Evolutionary conservation across 2,113 vertebrate genomes (phyloP).

Genomic region (Bos indicus): DNA sequence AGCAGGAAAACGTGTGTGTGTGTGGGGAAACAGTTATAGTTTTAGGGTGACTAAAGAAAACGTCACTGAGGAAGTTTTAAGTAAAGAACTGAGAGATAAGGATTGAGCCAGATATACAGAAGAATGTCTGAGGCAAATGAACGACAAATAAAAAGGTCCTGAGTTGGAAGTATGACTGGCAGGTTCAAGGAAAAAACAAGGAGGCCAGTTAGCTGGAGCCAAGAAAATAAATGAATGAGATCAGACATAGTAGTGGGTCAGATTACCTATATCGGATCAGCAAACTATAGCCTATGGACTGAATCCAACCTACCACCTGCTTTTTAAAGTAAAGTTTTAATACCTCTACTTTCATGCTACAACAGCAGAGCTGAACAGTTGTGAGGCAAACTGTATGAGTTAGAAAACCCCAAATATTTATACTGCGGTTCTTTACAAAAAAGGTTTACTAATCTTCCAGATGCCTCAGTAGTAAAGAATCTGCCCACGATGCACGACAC

Average conservation of each 20-base stretch:
- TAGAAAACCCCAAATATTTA: neutral
- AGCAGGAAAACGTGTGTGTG: neutral
- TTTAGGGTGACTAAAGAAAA: neutral
- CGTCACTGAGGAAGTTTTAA: neutral
- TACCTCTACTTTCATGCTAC: neutral
- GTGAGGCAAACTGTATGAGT: neutral
- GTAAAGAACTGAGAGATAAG: neutral
- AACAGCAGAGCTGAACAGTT: neutral
- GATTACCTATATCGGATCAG: neutral
- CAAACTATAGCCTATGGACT: neutral
- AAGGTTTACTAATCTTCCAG: neutral
- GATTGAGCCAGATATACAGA: neutral
- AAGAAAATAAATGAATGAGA: neutral
- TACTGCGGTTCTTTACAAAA: neutral
- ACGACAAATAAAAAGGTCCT: neutral
- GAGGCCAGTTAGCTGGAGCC: neutral
- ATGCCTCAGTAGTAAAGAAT: neutral
- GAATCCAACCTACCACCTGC: neutral
- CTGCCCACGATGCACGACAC: neutral
- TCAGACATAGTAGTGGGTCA: neutral
- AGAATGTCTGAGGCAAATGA: neutral
- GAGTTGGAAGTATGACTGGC: neutral
- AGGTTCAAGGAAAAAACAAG: neutral
- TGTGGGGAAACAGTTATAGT: neutral
- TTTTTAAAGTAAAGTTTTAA: neutral